These are phyloP conservation scores for Nymphicus hollandicus DNA, from an alignment of 2,113 vertebrate species.

Conservation along the genomic window DNA sequence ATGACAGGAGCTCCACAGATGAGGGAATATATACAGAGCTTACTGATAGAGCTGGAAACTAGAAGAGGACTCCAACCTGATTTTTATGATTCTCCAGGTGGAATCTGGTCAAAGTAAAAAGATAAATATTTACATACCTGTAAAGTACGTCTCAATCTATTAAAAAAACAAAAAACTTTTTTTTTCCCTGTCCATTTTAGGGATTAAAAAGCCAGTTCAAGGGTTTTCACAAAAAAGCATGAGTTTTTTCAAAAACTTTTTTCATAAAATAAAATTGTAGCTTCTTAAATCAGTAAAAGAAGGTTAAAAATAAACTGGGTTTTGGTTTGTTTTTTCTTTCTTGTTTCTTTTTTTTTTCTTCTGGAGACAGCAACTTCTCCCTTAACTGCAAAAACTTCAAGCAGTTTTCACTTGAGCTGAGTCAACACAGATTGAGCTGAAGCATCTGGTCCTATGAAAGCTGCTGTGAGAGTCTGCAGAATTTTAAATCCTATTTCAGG, in stretches of 20 bases:
- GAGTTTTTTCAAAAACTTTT: not conserved
- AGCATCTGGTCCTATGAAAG: constrained; percentile 65
- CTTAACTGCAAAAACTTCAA: constrained; percentile 42
- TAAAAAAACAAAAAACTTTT: rapidly evolving
- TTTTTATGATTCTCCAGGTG: not conserved
- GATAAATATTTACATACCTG: not conserved
- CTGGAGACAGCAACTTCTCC: constrained; percentile 34
- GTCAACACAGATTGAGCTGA: constrained; percentile 58
- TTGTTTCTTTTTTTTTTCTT: not conserved
- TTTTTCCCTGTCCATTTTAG: not conserved
- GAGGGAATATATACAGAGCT: not conserved
- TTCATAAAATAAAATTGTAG: not conserved
- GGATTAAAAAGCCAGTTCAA: not conserved
- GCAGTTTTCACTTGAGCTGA: constrained; percentile 57
- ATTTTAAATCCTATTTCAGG: constrained; percentile 61
- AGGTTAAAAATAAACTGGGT: not conserved
- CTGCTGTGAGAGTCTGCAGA: constrained; percentile 45
- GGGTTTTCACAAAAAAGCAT: rapidly evolving
- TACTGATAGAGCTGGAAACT: not conserved
- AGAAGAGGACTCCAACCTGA: not conserved
- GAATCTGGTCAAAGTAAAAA: not conserved
- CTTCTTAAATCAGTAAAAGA: not conserved
- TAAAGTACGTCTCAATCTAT: not conserved
- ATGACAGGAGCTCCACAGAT: not conserved
- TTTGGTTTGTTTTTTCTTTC: not conserved